Evolutionary conservation across 2,113 vertebrate genomes (phyloP), one percentile per base, ranked within the genome.

Genomic region (Grantiella picta): DNA sequence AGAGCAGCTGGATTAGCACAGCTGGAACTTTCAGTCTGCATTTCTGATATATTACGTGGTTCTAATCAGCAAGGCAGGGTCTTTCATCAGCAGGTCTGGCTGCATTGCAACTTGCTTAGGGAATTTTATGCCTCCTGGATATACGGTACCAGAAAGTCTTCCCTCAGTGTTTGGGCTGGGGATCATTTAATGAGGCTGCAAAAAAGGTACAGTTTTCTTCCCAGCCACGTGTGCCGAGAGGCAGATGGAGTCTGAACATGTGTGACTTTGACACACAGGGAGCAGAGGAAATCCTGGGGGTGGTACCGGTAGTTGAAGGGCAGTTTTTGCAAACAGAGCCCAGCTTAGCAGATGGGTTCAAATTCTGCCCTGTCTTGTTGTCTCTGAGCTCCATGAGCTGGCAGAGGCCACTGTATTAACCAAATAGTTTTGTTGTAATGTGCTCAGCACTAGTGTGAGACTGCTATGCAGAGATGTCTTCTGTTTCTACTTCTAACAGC

Each of bases 401-500:
- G 78, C 96, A 95, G 64, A 92, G 93, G 78, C 81, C 70, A 49
- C 93, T 94, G 77, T 97, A 90, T 96, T 96, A 90, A 93, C 94
- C 75, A 96, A 96, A 97, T 97, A 97, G 96, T 97, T 95, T 79
- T 92, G 94, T 78, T 82, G 94, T 84, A 96, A 95, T 94, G 82
- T 88, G 92, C 95, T 97, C 95, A 80, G 90, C 18, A 4, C 86
- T 91, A 66, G 92, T 70, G 92, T 90, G 94, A 96, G 94, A 56
- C 88, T 96, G 96, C 93, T 95, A 93, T 91, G 95, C 92, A 86
- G 97, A 95, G 95, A 97, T 96, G 89, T 96, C 97, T 96, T 97
- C 97, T 98, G 91, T 96, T 98, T 96, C 96, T 97, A 92, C 97
- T 97, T 96, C 96, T 97, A 97, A 96, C 97, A 97, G 97, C 97